phyloP scores from a whole-genome alignment of 2,797 vertebrate species.

The Manis javanica region DNA sequence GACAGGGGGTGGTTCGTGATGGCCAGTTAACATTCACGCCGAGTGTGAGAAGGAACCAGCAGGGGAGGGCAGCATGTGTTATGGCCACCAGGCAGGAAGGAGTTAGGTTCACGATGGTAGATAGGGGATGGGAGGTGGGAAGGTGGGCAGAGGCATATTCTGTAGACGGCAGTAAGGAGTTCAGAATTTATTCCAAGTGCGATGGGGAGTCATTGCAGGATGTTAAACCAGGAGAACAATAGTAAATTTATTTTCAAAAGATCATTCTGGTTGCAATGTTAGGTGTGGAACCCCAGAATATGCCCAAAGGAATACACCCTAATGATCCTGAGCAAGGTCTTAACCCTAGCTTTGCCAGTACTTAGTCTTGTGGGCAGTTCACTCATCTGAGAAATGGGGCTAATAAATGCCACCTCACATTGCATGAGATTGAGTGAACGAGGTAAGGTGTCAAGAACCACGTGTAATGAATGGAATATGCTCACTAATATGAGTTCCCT shows the following conservation, averaged over 20 bases:
- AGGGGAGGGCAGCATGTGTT: neutral
- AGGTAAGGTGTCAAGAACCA: neutral
- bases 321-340: neutral
- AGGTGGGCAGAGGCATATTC: neutral
- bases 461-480: neutral
- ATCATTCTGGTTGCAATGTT: neutral
- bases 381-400: neutral
- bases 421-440: neutral
- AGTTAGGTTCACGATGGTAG: neutral
- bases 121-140: neutral
- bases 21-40: neutral
- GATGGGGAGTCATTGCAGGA: neutral
- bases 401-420: neutral
- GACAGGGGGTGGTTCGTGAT: no score
- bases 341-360: neutral
- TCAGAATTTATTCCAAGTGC: neutral
- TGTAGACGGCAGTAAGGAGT: neutral
- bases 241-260: neutral
- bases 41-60: neutral
- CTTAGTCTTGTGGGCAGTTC: neutral
- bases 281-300: neutral
- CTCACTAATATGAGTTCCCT: neutral
- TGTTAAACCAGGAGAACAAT: neutral
- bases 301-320: neutral
- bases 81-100: neutral